Percentiles rank a stretch among this genome's conserved stretches.
Evolutionary conservation across 1,140 invertebrate genomes (phyloP).

Genomic region (Ruditapes philippinarum): DNA sequence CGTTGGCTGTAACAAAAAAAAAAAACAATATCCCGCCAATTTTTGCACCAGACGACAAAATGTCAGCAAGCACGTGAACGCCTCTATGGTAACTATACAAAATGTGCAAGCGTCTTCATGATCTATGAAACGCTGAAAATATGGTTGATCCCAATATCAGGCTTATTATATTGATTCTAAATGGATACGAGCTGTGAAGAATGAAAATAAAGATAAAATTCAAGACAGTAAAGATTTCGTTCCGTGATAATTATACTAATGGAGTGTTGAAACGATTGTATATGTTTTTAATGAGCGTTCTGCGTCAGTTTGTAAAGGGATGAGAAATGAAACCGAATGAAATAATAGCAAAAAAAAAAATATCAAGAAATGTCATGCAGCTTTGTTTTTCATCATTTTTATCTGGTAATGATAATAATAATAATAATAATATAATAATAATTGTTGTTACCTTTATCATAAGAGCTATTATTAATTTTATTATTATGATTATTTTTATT

Average conservation of each 20-base stretch:
- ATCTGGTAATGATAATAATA: too few relatives aligned
- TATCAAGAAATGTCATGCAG: too few relatives aligned
- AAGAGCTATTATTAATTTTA: too few relatives aligned
- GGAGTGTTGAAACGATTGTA: background rate
- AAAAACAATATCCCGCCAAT: background rate
- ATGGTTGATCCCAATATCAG: background rate
- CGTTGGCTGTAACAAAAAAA: too few relatives aligned
- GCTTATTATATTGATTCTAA: constrained; percentile 36
- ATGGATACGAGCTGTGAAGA: background rate
- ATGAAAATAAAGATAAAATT: background rate
- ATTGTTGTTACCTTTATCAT: too few relatives aligned
- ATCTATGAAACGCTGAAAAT: constrained; percentile 3
- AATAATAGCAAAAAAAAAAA: too few relatives aligned
- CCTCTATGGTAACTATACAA: constrained; percentile 8
- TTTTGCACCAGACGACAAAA: constrained; percentile 19
- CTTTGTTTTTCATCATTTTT: too few relatives aligned
- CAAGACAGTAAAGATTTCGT: background rate
- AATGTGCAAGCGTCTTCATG: background rate
- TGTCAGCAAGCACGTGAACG: background rate
- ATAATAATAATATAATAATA: too few relatives aligned
- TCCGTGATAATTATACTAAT: constrained; percentile 6
- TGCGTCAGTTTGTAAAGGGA: too few relatives aligned
- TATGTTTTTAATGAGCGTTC: too few relatives aligned
- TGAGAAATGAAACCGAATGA: too few relatives aligned
- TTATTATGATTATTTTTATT: too few relatives aligned